Percentiles rank a stretch among this genome's conserved stretches.
These are phyloP conservation scores for Prunella fulvescens DNA, from an alignment of 2,113 vertebrate species.

Conservation along the genomic window DNA sequence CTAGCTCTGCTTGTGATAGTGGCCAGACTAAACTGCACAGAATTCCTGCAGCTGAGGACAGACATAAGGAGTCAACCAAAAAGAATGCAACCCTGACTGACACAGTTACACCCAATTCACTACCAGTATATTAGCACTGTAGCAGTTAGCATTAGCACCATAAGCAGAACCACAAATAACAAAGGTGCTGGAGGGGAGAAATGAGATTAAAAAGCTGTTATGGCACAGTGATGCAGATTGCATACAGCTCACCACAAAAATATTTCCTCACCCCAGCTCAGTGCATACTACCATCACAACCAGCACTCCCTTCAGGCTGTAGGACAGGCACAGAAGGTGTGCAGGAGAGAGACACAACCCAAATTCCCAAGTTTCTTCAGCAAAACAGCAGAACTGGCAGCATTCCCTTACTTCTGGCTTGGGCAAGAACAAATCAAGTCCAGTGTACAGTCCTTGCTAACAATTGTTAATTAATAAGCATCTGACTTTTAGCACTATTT, in stretches of 20 bases:
- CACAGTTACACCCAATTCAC: background rate
- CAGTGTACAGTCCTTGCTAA: background rate
- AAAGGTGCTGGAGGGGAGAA: background rate
- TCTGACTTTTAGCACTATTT: background rate
- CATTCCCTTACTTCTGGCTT: background rate
- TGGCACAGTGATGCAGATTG: background rate
- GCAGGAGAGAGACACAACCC: background rate
- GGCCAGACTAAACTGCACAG: background rate
- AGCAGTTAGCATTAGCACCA: background rate
- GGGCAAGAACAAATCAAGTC: background rate
- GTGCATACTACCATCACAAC: accelerated
- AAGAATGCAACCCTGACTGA: background rate
- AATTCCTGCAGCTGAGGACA: background rate
- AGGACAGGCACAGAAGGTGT: background rate
- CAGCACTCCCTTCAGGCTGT: background rate
- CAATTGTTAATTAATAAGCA: background rate
- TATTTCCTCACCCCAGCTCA: background rate
- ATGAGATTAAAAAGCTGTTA: background rate
- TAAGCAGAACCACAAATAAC: background rate
- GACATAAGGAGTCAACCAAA: background rate
- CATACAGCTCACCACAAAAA: background rate
- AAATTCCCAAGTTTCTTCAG: background rate
- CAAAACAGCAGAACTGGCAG: background rate
- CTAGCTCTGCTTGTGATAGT: background rate
- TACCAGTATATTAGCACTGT: background rate